Evolutionary conservation across 1,140 invertebrate genomes (phyloP), one percentile per base, ranked within the genome.

Genomic region (Halyomorpha halys): DNA sequence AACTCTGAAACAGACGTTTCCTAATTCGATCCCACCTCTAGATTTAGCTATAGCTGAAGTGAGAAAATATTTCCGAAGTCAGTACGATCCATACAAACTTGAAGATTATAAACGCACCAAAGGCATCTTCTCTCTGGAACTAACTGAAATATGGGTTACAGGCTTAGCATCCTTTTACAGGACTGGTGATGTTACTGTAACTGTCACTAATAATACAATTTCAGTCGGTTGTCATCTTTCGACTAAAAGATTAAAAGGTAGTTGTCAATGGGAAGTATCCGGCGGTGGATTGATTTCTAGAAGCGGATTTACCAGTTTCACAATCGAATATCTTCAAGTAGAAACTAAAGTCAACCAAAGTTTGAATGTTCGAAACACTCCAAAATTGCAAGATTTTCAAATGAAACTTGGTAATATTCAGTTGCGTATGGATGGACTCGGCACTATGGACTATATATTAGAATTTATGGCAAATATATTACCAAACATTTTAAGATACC

Each of bases 341-440:
- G 76, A 79, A 67, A 67, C 89, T 0, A 81, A 82, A 59, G 69
- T 90, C 0, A 85, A 81, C 66, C 89, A 91, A 72, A 80, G 86
- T 0, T 73, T 90, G 60, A 88, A 93, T 70, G 86, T 85, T 0
- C 77, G 87, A 56, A 83, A 89, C 66, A 81, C 78, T 16, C 83
- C 87, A 1, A 74, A 77, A 65, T 79, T 91, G 13, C 82, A 85
- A 69, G 82, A 87, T 62, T 75, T 91, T 14, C 81, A 90, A 69
- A 74, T 92, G 16, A 86, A 88, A 74, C 72, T 92, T 68, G 90
- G 90, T 18, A 91, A 91, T 71, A 89, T 91, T 67, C 87, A 90
- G 74, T 77, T 88, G 0, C 70, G 75, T 39, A 70, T 76, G 59
- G 74, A 90, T 68, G 90, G 90, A 5, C 84, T 87, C 0, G 89